phyloP scores from a whole-genome alignment of 2,888 invertebrate species.

The Drosophila neotestacea region DNA sequence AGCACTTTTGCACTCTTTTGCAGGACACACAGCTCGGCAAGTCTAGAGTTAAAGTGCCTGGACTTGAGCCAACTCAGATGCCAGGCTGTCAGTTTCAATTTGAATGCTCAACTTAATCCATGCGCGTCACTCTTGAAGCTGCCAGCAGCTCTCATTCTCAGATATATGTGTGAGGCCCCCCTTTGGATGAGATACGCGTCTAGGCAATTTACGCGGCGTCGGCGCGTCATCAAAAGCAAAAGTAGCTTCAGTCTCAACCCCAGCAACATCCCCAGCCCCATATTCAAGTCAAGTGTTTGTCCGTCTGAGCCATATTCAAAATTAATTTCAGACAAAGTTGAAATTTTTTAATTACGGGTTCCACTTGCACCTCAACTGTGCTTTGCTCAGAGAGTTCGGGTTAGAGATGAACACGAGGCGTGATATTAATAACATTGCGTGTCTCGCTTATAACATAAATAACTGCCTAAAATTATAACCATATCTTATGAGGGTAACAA shows the following conservation, averaged over 20 bases:
- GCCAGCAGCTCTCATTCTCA: slow-evolving; percentile 31
- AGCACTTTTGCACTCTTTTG: background rate
- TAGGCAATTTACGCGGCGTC: slow-evolving; percentile 74
- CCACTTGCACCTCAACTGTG: slow-evolving; percentile 44
- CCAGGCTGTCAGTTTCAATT: slow-evolving; percentile 77
- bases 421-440: slow-evolving; percentile 31
- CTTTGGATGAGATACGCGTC: slow-evolving; percentile 20
- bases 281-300: slow-evolving; percentile 72
- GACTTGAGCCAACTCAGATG: slow-evolving; percentile 27
- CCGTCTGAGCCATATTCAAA: slow-evolving; percentile 67
- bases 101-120: slow-evolving; percentile 80
- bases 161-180: slow-evolving; percentile 26
- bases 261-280: background rate
- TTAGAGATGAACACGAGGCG: slow-evolving; percentile 46
- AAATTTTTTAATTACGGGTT: slow-evolving; percentile 79
- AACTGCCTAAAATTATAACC: background rate
- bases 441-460: background rate
- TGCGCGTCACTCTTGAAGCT: slow-evolving; percentile 60
- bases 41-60: slow-evolving; percentile 42
- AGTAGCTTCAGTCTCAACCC: slow-evolving; percentile 35
- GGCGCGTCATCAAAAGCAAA: slow-evolving; percentile 73
- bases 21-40: slow-evolving; percentile 20
- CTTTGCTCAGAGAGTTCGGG: slow-evolving; percentile 12
- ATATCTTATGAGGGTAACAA: background rate
- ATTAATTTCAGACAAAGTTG: slow-evolving; percentile 77